Evolutionary conservation across 2,888 invertebrate species (phyloP).

Genomic region (Nomada ferruginata): DNA sequence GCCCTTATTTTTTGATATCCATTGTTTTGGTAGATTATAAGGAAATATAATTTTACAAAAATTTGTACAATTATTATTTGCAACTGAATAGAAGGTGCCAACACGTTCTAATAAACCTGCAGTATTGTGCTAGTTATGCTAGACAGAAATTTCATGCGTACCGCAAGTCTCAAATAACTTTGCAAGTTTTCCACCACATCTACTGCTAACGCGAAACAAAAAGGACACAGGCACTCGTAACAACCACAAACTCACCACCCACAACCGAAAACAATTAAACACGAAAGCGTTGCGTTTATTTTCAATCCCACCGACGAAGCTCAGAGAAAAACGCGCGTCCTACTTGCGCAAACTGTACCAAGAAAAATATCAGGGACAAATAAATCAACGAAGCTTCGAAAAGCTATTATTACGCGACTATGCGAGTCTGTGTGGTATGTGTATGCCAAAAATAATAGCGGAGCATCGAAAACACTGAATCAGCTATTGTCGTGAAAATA

Average conservation of each 20-base stretch:
- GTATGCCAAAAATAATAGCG: constrained; percentile 17
- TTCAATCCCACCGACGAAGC: background rate
- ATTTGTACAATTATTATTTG: too few relatives aligned
- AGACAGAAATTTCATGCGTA: background rate
- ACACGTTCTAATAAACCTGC: too few relatives aligned
- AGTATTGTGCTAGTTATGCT: too few relatives aligned
- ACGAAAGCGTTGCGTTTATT: constrained; percentile 9
- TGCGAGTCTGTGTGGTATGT: background rate
- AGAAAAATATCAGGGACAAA: constrained; percentile 15
- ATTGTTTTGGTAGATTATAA: too few relatives aligned
- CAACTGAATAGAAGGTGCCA: too few relatives aligned
- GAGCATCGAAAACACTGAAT: background rate
- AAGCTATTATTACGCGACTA: constrained; percentile 25
- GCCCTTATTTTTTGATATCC: too few relatives aligned
- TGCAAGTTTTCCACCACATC: background rate
- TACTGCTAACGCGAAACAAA: background rate
- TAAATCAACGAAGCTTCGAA: constrained; percentile 12
- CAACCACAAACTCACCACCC: background rate
- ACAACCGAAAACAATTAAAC: constrained; percentile 11
- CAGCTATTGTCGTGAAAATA: background rate
- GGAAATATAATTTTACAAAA: too few relatives aligned
- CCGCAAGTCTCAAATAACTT: too few relatives aligned
- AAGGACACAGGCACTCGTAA: background rate
- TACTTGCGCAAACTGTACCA: constrained; percentile 6
- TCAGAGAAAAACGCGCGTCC: constrained; percentile 8